Percentiles rank a stretch among this genome's conserved stretches.
These are phyloP conservation scores for Cephalotes varians DNA, from an alignment of 2,888 invertebrate genomes.

Conservation along the genomic window DNA sequence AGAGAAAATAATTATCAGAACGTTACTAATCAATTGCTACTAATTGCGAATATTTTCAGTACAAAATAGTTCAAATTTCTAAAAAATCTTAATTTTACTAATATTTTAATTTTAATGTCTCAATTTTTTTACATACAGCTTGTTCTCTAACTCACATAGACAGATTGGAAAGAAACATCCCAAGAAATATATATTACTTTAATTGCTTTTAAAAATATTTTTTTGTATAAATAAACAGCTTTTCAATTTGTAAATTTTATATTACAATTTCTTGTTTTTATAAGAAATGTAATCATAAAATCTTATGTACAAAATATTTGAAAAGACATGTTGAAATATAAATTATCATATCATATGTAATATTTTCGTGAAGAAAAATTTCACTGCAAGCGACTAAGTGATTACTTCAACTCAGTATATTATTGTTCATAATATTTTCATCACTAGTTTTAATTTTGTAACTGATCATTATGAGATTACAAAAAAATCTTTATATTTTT, in stretches of 20 bases:
- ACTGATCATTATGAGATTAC: background rate
- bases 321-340: background rate
- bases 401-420: background rate
- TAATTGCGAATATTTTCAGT: background rate
- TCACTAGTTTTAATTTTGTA: background rate
- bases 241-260: background rate
- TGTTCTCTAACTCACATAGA: background rate
- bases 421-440: background rate
- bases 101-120: background rate
- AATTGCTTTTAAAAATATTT: background rate
- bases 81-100: background rate
- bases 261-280: background rate
- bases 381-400: background rate
- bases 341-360: background rate
- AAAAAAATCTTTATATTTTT: background rate
- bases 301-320: background rate
- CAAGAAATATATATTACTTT: background rate
- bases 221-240: background rate
- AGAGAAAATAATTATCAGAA: background rate
- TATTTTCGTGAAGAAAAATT: background rate
- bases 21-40: background rate
- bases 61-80: background rate
- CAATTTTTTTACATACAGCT: background rate
- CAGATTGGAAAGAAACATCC: background rate
- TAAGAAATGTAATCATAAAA: background rate